Evolutionary conservation across 2,797 vertebrate species (phyloP).

Genomic region (Sitta carolinensis): DNA sequence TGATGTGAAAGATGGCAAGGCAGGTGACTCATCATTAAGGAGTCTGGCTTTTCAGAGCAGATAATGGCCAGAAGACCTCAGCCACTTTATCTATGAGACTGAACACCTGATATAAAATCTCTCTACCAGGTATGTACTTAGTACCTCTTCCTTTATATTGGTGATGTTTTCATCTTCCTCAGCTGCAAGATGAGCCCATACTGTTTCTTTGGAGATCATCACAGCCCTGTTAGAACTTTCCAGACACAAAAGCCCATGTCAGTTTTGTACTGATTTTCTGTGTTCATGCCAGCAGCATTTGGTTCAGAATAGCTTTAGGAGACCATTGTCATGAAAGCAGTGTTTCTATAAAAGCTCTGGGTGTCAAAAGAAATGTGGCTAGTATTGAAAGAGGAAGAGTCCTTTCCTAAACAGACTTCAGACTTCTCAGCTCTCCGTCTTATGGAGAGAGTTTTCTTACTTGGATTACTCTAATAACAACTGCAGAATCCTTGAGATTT

Average conservation of each 20-base stretch:
- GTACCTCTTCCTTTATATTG: background rate
- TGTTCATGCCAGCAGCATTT: background rate
- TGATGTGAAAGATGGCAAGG: background rate
- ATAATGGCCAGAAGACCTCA: background rate
- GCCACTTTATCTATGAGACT: background rate
- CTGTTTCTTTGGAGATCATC: background rate
- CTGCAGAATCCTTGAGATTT: background rate
- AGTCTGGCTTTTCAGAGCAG: background rate
- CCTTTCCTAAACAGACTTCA: background rate
- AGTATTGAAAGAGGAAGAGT: background rate
- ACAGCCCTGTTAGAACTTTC: background rate
- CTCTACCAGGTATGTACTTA: background rate
- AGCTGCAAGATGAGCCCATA: background rate
- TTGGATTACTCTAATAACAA: background rate
- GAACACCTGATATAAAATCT: background rate
- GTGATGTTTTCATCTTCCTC: background rate
- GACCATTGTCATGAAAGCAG: background rate
- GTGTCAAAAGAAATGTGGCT: background rate
- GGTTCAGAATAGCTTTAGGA: background rate
- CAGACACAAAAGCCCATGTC: background rate
- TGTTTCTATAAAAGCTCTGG: background rate
- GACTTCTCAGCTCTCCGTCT: background rate
- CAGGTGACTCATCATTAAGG: background rate
- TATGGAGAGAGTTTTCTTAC: background rate
- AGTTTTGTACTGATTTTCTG: background rate